phyloP scores from a whole-genome alignment of 2,888 invertebrate genomes.

The Agrotis segetum region DNA sequence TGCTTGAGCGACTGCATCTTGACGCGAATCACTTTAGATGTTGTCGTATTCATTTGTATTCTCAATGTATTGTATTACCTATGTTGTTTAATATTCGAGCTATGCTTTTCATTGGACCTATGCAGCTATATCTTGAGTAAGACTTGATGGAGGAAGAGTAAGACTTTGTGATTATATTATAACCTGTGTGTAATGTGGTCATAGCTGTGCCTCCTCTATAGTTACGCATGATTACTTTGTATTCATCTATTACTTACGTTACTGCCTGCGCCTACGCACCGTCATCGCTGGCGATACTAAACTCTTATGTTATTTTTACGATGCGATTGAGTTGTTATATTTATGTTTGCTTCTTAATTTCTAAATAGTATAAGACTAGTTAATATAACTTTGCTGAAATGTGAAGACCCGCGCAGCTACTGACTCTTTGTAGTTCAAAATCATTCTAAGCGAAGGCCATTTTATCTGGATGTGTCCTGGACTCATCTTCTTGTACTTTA shows the following conservation, averaged over 20 bases:
- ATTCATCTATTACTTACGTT: too few relatives aligned
- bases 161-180: too few relatives aligned
- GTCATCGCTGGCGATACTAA: background rate
- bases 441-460: background rate
- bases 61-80: background rate
- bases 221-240: background rate
- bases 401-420: background rate
- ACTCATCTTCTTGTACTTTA: too few relatives aligned
- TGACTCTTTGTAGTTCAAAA: background rate
- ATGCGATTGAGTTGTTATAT: background rate
- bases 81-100: background rate
- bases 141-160: background rate
- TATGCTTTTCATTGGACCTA: background rate
- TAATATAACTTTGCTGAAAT: too few relatives aligned
- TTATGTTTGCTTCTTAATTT: background rate
- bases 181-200: background rate
- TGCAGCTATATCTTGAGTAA: background rate
- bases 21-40: background rate
- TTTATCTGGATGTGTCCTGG: background rate
- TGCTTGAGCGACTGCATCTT: too few relatives aligned
- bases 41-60: background rate
- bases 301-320: background rate
- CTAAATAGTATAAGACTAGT: background rate
- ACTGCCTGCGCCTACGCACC: conserved; percentile 10
- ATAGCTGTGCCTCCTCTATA: background rate